A percentile compares a stretch with the other conserved stretches of the same genome.
These are phyloP conservation scores for Parazoanthus swiftii DNA, from an alignment of 92 coral and sea anemone species.

Conservation along the genomic window DNA sequence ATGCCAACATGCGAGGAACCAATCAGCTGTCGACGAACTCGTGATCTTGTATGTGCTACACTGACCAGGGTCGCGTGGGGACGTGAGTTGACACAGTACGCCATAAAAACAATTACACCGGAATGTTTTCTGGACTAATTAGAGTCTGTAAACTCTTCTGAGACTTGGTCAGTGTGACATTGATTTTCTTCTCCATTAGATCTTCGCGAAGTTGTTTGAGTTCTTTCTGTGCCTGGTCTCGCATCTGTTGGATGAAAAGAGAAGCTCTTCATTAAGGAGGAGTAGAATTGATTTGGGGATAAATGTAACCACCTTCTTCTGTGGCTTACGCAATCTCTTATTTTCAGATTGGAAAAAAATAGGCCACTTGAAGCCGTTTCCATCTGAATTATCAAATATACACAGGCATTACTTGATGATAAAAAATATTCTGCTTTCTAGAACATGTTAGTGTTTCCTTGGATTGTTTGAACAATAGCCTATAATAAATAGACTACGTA, in stretches of 20 bases:
- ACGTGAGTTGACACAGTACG: not conserved
- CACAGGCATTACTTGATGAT: no score
- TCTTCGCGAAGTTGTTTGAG: slow-evolving; percentile 91
- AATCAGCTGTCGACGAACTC: no score
- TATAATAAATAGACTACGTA: no score
- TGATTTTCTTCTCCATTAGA: slow-evolving; percentile 90
- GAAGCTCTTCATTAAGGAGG: not conserved
- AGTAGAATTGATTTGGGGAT: not conserved
- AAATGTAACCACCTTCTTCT: not conserved
- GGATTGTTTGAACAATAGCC: no score
- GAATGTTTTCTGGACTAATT: slow-evolving; percentile 72
- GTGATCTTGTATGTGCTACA: not conserved
- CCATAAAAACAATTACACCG: slow-evolving; percentile 37
- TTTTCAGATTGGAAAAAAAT: no score
- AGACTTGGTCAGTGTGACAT: slow-evolving; percentile 82
- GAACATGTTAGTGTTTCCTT: no score
- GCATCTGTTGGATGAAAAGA: slow-evolving; percentile 57
- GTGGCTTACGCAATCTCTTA: no score
- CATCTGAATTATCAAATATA: no score
- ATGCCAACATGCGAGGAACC: not conserved
- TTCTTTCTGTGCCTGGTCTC: slow-evolving; percentile 94
- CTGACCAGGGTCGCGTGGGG: not conserved
- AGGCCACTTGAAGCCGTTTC: no score
- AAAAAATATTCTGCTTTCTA: no score
- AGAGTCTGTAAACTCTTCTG: slow-evolving; percentile 75